These are phyloP conservation scores for Eidolon dupreanum DNA, from an alignment of 2,797 vertebrate genomes.

Conservation along the genomic window DNA sequence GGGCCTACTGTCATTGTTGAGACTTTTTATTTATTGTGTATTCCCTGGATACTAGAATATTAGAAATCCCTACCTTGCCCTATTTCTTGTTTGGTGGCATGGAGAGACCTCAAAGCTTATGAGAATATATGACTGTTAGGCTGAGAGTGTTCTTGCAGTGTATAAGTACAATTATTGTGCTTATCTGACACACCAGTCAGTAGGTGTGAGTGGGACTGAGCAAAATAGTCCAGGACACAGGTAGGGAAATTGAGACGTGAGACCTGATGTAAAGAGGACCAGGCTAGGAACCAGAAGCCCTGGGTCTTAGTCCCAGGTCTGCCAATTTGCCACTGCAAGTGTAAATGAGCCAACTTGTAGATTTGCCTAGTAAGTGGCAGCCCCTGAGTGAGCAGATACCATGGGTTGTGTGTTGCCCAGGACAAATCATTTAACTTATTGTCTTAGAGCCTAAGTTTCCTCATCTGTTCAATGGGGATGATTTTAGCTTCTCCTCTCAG, in stretches of 20 bases:
- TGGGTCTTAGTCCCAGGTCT: neutral
- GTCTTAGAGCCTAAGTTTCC: slow-evolving; percentile 11
- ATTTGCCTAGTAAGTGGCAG: neutral
- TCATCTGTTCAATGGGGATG: neutral
- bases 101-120: neutral
- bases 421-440: neutral
- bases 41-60: neutral
- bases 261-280: neutral
- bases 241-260: neutral
- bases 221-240: neutral
- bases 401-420: neutral
- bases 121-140: neutral
- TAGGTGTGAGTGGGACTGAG: neutral
- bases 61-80: neutral
- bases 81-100: slow-evolving; percentile 40
- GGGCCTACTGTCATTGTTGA: slow-evolving; percentile 16
- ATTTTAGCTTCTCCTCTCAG: neutral
- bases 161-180: neutral
- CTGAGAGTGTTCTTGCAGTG: neutral
- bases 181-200: neutral
- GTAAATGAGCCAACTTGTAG: neutral
- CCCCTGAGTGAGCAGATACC: neutral
- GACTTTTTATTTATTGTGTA: neutral
- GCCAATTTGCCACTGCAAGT: neutral
- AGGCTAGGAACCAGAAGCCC: neutral